Percentiles rank a stretch among this genome's conserved stretches.
Evolutionary conservation across 2,797 vertebrate genomes (phyloP).

Genomic region (Myotis pilosus): DNA sequence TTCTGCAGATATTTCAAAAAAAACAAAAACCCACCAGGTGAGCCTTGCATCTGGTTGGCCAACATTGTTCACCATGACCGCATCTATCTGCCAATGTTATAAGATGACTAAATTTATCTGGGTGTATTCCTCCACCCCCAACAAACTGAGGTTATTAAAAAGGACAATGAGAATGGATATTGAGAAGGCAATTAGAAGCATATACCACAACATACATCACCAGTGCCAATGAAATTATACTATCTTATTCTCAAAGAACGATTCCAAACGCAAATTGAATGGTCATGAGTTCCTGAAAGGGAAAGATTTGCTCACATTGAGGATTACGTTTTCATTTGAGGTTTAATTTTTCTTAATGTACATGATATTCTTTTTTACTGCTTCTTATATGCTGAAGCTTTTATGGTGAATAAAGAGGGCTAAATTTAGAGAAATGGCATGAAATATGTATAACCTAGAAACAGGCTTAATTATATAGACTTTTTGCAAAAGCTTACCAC

Average conservation of each 20-base stretch:
- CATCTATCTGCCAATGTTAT: neutral
- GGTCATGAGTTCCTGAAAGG: neutral
- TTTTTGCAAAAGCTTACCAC: neutral
- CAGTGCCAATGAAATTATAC: neutral
- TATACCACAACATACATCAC: neutral
- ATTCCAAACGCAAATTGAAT: neutral
- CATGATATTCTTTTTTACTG: neutral
- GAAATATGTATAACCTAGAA: neutral
- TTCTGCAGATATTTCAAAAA: neutral
- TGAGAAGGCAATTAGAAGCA: neutral
- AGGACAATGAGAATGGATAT: neutral
- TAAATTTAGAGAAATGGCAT: neutral
- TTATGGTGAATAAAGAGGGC: neutral
- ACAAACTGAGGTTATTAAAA: neutral
- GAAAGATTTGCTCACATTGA: neutral
- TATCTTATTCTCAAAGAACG: neutral
- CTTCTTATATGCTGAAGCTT: neutral
- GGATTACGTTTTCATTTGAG: neutral
- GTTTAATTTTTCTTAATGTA: neutral
- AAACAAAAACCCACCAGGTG: no score
- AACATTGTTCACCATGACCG: neutral
- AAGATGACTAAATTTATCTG: neutral
- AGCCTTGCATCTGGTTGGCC: neutral
- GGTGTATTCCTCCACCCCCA: neutral
- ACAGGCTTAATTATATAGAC: neutral